phyloP scores from a whole-genome alignment of 1,140 invertebrate genomes.

The Dryas iulia region DNA sequence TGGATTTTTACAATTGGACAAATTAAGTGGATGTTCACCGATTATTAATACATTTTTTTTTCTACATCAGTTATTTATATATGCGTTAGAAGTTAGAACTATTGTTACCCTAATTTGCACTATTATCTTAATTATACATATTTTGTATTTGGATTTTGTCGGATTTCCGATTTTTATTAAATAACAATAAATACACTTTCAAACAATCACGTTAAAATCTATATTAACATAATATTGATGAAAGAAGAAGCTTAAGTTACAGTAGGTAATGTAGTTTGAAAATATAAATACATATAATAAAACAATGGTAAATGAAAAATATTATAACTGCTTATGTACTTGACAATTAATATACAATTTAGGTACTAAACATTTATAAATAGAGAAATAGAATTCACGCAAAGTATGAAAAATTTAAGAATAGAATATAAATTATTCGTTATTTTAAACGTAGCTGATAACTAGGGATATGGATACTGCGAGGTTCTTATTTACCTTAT shows the following conservation, averaged over 20 bases:
- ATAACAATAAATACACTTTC: too few relatives aligned
- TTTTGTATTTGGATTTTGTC: background rate
- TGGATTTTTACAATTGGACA: background rate
- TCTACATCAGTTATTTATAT: background rate
- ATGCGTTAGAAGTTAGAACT: background rate
- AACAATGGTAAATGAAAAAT: background rate
- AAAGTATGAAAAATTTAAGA: background rate
- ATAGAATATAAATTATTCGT: background rate
- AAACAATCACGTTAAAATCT: background rate
- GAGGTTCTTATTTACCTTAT: background rate
- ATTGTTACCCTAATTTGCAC: conserved; percentile 28
- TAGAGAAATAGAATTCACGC: background rate
- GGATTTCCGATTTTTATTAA: background rate
- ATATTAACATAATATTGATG: background rate
- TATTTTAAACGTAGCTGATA: background rate
- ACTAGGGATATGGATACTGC: background rate
- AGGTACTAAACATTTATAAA: background rate
- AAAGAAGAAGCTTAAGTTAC: background rate
- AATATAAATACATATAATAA: background rate
- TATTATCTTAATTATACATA: conserved; percentile 15
- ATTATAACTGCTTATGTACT: background rate
- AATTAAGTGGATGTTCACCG: background rate
- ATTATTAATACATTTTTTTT: background rate
- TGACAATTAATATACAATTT: background rate
- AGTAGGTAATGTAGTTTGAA: background rate